Evolutionary conservation across 2,797 vertebrate species (phyloP).

Genomic region (Lerista edwardsae): DNA sequence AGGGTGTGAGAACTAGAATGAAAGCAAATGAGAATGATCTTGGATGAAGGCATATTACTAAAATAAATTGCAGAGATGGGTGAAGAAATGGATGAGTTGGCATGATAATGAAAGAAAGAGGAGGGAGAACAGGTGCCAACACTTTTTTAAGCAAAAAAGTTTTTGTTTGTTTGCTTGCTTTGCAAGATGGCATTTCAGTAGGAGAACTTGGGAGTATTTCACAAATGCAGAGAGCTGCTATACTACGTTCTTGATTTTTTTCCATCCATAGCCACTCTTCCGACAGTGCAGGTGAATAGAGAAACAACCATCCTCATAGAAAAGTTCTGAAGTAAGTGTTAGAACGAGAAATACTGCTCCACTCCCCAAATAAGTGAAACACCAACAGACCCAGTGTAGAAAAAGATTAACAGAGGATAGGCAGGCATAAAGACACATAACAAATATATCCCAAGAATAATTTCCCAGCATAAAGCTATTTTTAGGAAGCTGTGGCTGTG

Average conservation of each 20-base stretch:
- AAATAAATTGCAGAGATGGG: neutral
- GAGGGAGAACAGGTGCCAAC: neutral
- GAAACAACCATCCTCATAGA: conserved; percentile 16
- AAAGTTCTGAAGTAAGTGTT: too few relatives aligned
- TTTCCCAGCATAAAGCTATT: conserved; percentile 69
- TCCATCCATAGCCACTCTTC: neutral
- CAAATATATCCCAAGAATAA: conserved; percentile 69
- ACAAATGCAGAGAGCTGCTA: neutral
- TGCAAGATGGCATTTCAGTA: neutral
- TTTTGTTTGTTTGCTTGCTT: neutral
- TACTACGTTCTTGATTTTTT: too few relatives aligned
- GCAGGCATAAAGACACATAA: conserved; percentile 62
- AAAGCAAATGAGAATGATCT: neutral
- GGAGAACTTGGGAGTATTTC: neutral
- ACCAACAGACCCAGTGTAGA: conserved; percentile 30
- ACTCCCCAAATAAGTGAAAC: conserved; percentile 57
- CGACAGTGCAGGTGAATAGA: conserved; percentile 63
- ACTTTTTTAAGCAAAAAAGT: neutral
- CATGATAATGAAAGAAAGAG: neutral
- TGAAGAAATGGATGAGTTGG: neutral
- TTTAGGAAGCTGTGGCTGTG: conserved; percentile 66
- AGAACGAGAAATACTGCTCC: neutral
- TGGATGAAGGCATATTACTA: neutral
- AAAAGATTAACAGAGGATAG: conserved; percentile 46
- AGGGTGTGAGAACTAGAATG: neutral